A percentile compares a stretch with the other conserved stretches of the same genome.
phyloP scores from a whole-genome alignment of 2,797 vertebrate genomes.

The Diplodus sargus region DNA sequence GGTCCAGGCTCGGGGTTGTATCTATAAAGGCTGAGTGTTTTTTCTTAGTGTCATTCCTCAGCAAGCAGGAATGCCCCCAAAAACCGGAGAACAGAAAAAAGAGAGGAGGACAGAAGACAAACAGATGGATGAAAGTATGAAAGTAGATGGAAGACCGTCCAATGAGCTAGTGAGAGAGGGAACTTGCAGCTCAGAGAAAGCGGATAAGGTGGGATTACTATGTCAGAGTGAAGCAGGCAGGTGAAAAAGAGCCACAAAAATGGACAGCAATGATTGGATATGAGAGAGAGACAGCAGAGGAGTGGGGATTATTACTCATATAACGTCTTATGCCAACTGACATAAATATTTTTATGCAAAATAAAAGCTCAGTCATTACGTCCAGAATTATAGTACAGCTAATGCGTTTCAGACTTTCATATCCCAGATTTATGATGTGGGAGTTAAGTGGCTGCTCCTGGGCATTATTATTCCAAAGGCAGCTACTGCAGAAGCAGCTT shows the following conservation, averaged over 20 bases:
- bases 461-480: background rate
- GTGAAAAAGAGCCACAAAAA: constrained; percentile 42
- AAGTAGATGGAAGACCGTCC: constrained; percentile 46
- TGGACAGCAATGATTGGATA: constrained; percentile 32
- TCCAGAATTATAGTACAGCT: background rate
- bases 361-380: background rate
- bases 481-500: background rate
- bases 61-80: constrained; percentile 45
- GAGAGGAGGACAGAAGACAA: constrained; percentile 45
- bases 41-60: constrained; percentile 43
- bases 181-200: constrained; percentile 49
- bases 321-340: background rate
- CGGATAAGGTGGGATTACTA: constrained; percentile 59
- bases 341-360: constrained; percentile 10
- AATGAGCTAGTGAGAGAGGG: constrained; percentile 48
- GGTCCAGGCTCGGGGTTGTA: constrained; percentile 42
- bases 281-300: background rate
- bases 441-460: background rate
- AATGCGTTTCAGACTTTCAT: background rate
- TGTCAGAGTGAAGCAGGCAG: constrained; percentile 48
- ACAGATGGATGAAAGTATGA: constrained; percentile 49
- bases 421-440: background rate
- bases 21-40: constrained; percentile 44
- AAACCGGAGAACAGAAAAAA: constrained; percentile 41
- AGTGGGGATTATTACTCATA: constrained; percentile 9